Conservation (phyloP, 2,113 vertebrate species). For the Menura novaehollandiae region DNA sequence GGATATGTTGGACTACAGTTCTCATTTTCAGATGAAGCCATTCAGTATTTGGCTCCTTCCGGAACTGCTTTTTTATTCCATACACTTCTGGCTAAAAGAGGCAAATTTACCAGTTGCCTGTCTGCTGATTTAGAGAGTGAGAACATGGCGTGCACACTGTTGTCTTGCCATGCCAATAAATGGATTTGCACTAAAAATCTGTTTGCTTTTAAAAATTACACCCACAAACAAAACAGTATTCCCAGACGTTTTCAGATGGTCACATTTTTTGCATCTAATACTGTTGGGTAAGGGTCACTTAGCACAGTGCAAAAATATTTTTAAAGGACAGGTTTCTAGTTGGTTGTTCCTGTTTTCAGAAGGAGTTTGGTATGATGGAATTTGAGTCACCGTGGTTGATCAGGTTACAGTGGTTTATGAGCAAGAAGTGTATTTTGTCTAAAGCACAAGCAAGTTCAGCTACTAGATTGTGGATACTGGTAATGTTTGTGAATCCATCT, state of each 20-base stretch:
- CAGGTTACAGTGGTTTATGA: slow-evolving; percentile 7
- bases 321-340: neutral
- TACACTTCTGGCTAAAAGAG: neutral
- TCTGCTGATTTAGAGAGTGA: neutral
- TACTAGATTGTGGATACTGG: neutral
- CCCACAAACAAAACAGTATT: neutral
- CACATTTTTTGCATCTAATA: neutral
- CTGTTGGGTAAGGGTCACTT: neutral
- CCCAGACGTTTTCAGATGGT: neutral
- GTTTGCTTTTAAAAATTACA: neutral
- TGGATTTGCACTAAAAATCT: neutral
- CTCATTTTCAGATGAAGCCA: neutral
- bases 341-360: neutral
- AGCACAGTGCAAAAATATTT: neutral
- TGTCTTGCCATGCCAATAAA: neutral
- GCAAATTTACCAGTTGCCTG: neutral
- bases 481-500: neutral
- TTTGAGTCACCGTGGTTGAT: neutral
- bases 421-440: neutral
- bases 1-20: neutral
- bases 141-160: neutral
- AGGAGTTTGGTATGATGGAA: neutral
- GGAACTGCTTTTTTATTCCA: neutral
- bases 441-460: neutral
- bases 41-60: neutral